phyloP scores from a whole-genome alignment of 1,140 invertebrate species.

The Anastrepha obliqua region DNA sequence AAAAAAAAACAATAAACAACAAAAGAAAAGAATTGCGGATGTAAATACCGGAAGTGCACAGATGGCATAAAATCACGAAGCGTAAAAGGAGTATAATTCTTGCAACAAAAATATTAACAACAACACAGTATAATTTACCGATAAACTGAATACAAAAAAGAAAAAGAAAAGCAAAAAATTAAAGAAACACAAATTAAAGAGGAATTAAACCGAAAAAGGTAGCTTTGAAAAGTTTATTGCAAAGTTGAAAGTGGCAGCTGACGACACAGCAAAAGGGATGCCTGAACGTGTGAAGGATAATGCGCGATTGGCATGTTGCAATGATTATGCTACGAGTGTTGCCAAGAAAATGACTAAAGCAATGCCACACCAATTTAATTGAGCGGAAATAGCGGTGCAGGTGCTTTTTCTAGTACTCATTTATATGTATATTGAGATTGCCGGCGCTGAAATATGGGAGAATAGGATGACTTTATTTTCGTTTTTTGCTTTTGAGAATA shows the following conservation, averaged over 20 bases:
- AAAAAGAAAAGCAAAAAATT: background rate
- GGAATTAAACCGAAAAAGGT: background rate
- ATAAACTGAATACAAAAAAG: background rate
- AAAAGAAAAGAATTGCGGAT: background rate
- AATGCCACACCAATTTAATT: too few species aligned
- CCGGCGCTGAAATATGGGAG: too few species aligned
- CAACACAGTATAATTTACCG: background rate
- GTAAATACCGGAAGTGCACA: constrained; percentile 11
- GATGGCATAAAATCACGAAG: constrained; percentile 8
- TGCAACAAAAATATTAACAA: background rate
- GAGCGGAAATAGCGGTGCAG: too few species aligned
- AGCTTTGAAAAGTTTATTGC: background rate
- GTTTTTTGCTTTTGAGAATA: too few species aligned
- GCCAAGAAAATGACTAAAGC: too few species aligned
- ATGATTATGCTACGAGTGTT: too few species aligned
- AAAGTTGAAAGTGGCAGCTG: background rate
- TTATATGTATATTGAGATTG: too few species aligned
- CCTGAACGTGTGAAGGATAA: background rate
- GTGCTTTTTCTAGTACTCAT: too few species aligned
- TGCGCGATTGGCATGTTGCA: background rate
- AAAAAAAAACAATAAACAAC: background rate
- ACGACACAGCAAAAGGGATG: background rate
- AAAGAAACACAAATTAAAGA: background rate
- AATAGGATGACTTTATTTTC: too few species aligned
- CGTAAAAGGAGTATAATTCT: background rate